Base-by-base conservation (phyloP, 2,888 invertebrate genomes). In the Drosophila infuscata region DNA sequence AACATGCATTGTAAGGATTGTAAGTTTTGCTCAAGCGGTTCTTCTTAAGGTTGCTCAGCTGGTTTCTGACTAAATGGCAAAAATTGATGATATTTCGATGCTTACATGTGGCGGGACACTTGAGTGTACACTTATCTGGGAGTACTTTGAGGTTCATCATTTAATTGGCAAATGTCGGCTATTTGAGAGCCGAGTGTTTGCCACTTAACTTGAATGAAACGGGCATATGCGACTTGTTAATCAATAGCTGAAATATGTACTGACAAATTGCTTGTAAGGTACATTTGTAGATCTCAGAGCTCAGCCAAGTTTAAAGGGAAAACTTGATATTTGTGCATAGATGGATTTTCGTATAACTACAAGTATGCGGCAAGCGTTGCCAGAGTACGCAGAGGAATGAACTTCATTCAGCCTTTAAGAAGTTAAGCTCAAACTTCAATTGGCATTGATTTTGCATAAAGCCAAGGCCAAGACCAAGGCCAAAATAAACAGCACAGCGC, bases 401-500 rank as follows among this genome's bases (percentile, higher is more conserved):
- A 73, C 57, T 41, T 51, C 33, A 3, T 41, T 46, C 25, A 3
- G 63, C 29, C 57, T n/a, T n/a, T n/a, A n/a, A 41, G 73, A 52
- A 51, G 35, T 54, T 46, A 48, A 25, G 52, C 71, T 20, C 35
- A 29, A 29, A 41, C 30, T 63, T 30, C 36, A 48, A 61, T 56
- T 62, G 62, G 46, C 72, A 71, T 71, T 66, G 70, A 70, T 70
- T 70, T 70, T 67, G 59, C 59, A 53, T 64, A 48, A 41, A 53
- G 63, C 57, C 63, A 71, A 64, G 74, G 72, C 74, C 64, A 38
- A 43, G 17, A 30, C 60, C 32, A 54, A 46, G 25, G 35, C 53
- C 36, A 48, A 68, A 9, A 4, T 29, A n/a, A n/a, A 33, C 30
- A 25, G 41, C 70, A n/a, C 38, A 48, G n/a, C 29, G 20, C 43